Conservation (phyloP, 2,888 invertebrate genomes). For the Caenorhabditis sp. region DNA sequence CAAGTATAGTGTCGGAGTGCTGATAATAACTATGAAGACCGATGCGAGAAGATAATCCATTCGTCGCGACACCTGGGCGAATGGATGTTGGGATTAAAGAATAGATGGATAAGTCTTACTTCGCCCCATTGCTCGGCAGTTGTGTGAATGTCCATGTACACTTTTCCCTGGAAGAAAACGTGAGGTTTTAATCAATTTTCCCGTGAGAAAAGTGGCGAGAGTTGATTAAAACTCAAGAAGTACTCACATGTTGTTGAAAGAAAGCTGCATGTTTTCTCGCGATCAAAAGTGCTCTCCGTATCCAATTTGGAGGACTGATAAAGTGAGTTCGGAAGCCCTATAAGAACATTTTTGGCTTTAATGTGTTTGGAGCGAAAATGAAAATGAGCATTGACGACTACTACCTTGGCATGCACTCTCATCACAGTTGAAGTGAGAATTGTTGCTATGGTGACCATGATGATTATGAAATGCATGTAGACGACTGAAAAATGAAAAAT, state of each 20-base stretch:
- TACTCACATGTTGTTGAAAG: constrained; percentile 46
- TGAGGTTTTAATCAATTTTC: not conserved
- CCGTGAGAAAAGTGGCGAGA: not conserved
- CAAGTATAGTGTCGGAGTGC: constrained; percentile 70
- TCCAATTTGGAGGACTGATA: constrained; percentile 68
- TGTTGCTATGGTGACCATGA: constrained; percentile 76
- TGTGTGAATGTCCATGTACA: constrained; percentile 62
- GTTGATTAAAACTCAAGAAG: not conserved
- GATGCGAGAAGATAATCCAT: constrained; percentile 71
- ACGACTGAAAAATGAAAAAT: constrained; percentile 68
- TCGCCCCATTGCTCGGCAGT: constrained; percentile 72
- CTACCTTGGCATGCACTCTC: constrained; percentile 71
- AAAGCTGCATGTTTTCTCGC: constrained; percentile 48
- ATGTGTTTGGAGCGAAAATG: too few species aligned
- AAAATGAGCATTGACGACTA: too few species aligned
- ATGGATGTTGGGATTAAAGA: not conserved
- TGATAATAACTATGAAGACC: constrained; percentile 70
- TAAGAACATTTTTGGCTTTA: not conserved
- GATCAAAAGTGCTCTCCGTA: constrained; percentile 53
- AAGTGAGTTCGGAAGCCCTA: constrained; percentile 67
- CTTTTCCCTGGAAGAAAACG: constrained; percentile 40
- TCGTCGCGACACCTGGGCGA: constrained; percentile 67
- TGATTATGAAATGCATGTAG: constrained; percentile 77
- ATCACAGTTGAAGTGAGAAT: constrained; percentile 75
- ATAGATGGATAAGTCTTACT: constrained; percentile 30